Evolutionary conservation across 2,113 vertebrate genomes (phyloP).

Genomic region (Engystomops pustulosus): DNA sequence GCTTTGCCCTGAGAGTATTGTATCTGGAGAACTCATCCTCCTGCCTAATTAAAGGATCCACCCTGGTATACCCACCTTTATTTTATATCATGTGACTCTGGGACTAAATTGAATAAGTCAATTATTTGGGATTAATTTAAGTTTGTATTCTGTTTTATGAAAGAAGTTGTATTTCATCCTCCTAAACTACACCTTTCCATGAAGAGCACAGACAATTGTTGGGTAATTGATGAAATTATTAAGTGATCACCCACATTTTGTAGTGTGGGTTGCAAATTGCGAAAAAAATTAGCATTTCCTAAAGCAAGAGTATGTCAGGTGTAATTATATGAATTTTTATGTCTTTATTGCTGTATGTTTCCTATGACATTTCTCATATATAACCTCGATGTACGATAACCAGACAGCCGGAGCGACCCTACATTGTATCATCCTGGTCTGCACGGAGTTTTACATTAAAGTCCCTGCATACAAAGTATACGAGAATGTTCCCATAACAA

Average conservation of each 20-base stretch:
- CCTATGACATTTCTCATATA: too few species aligned
- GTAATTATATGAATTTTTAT: background rate
- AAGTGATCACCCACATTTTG: background rate
- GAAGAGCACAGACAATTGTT: background rate
- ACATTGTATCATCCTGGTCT: too few species aligned
- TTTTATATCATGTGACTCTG: constrained; percentile 17
- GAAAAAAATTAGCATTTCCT: background rate
- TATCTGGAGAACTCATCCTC: constrained; percentile 14
- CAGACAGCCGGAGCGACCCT: too few species aligned
- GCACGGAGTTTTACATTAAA: too few species aligned
- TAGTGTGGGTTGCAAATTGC: background rate
- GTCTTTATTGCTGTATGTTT: background rate
- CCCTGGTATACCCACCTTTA: constrained; percentile 19
- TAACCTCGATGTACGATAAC: background rate
- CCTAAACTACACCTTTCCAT: background rate
- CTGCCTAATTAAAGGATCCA: constrained; percentile 1
- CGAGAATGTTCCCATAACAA: too few species aligned
- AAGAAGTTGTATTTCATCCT: background rate
- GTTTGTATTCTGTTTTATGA: background rate
- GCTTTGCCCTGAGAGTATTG: constrained; percentile 47
- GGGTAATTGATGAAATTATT: background rate
- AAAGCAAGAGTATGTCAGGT: background rate
- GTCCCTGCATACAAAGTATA: too few species aligned
- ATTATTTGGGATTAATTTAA: constrained; percentile 9
- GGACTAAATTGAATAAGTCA: background rate